These are phyloP conservation scores for Limnephilus auricula DNA, from an alignment of 2,888 invertebrate species.

Conservation along the genomic window DNA sequence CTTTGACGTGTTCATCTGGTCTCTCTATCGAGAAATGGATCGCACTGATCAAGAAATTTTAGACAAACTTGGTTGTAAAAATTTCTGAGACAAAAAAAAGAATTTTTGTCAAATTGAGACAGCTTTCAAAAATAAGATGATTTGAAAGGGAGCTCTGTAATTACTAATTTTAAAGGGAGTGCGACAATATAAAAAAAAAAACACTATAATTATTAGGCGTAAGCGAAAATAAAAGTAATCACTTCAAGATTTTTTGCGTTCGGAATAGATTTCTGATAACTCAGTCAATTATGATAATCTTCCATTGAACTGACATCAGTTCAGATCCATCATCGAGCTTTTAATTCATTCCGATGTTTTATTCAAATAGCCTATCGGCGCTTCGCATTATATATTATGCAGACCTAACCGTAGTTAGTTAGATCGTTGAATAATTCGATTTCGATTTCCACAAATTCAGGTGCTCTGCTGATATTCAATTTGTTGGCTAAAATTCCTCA, in stretches of 20 bases:
- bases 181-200: too few species aligned
- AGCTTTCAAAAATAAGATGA: too few species aligned
- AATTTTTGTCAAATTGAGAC: too few species aligned
- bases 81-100: too few species aligned
- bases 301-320: not conserved
- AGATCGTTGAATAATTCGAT: not conserved
- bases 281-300: not conserved
- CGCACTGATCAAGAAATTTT: too few species aligned
- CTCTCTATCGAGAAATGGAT: too few species aligned
- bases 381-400: not conserved
- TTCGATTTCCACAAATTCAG: not conserved
- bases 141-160: too few species aligned
- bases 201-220: too few species aligned
- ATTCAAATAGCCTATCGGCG: not conserved
- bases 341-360: not conserved
- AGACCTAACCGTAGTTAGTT: not conserved
- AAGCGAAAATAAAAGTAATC: too few species aligned
- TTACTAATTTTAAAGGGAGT: too few species aligned
- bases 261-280: not conserved
- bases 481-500: constrained; percentile 6
- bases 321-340: not conserved
- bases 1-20: too few species aligned
- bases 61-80: too few species aligned
- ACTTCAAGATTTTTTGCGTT: not conserved
- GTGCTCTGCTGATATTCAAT: constrained; percentile 6